Evolutionary conservation across 2,888 invertebrate genomes (phyloP).

Genomic region (Metallyticus violacea): DNA sequence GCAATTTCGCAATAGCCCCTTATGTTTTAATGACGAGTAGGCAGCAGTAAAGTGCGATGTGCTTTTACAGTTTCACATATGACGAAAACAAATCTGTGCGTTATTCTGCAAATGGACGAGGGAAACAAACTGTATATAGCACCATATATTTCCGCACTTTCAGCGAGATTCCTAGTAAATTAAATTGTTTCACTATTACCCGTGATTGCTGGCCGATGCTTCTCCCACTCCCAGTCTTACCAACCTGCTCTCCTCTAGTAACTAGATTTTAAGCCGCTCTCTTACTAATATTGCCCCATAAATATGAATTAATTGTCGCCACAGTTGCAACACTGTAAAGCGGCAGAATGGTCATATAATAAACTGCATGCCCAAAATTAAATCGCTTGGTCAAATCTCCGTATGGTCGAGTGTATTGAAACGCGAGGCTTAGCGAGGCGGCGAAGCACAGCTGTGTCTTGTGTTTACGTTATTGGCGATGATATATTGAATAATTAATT

Average conservation of each 20-base stretch:
- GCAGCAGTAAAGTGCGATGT: background rate
- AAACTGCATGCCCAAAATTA: background rate
- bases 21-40: background rate
- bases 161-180: background rate
- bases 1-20: background rate
- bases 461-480: background rate
- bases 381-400: background rate
- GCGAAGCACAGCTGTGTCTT: background rate
- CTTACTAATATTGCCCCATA: background rate
- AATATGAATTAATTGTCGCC: background rate
- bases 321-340: no score
- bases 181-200: background rate
- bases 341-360: background rate
- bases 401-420: background rate
- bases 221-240: no score
- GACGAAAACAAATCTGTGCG: background rate
- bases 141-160: background rate
- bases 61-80: background rate
- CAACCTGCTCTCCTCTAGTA: background rate
- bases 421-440: background rate
- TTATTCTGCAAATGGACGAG: background rate
- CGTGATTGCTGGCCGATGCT: background rate
- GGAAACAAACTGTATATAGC: no score
- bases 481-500: background rate
- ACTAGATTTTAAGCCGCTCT: background rate